These are phyloP conservation scores for Saturnia japonica DNA, from an alignment of 2,888 invertebrate species.

Conservation along the genomic window DNA sequence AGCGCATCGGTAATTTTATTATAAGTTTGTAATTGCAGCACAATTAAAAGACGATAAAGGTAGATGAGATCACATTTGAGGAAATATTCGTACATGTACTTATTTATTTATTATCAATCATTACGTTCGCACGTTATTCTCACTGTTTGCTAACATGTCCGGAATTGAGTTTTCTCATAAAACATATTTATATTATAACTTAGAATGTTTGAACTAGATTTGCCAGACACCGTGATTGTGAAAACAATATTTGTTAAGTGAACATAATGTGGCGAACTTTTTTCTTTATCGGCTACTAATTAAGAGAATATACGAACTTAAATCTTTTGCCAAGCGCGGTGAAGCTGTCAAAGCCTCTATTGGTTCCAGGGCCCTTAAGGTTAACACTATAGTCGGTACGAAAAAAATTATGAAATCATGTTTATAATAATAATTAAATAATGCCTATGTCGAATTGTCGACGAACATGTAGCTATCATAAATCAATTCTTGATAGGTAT, in stretches of 20 bases:
- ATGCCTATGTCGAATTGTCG: no score
- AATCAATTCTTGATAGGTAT: no score
- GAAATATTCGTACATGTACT: slow-evolving; percentile 16
- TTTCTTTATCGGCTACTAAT: neutral
- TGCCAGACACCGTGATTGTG: neutral
- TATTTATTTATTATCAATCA: slow-evolving; percentile 16
- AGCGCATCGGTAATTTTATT: no score
- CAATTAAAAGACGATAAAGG: neutral
- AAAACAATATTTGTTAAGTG: neutral
- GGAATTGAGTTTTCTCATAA: slow-evolving; percentile 14
- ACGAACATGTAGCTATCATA: no score
- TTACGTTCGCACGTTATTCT: slow-evolving; percentile 11
- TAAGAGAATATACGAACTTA: neutral
- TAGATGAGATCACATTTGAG: slow-evolving; percentile 7
- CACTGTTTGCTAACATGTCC: slow-evolving; percentile 16
- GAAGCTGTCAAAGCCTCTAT: no score
- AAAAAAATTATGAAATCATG: no score
- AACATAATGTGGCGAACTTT: neutral
- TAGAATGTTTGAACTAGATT: slow-evolving; percentile 3
- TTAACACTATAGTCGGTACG: no score
- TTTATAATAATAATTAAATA: no score
- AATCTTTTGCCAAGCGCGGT: no score
- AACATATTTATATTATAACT: slow-evolving; percentile 13
- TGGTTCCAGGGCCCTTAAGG: no score
- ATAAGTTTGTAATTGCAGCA: neutral